Evolutionary conservation across 2,888 invertebrate genomes (phyloP), one percentile per base, ranked within the genome.

Genomic region (Philaethria dido): DNA sequence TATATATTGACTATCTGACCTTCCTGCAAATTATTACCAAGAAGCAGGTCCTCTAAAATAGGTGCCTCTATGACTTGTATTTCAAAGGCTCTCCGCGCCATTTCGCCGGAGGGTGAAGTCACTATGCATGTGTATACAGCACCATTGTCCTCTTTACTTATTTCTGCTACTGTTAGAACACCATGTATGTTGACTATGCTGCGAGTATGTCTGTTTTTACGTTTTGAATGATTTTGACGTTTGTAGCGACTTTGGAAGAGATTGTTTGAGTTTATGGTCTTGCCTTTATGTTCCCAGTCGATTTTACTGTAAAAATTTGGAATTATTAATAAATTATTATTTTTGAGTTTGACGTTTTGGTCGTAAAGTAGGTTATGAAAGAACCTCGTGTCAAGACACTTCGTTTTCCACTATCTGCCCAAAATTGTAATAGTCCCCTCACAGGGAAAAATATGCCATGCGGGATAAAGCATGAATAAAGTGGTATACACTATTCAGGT

Each of bases 1-100:
- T 97, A 96, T 57, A 97, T 96, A 84, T 97, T 96, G 33, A 96
- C 96, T 74, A 97, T 93, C 81, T 97, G 96, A 54, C 97, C 96
- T 89, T 98, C 96, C 84, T 96, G 96, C 0, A 97, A 93, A 80
- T 96, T 96, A 63, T 94, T 94, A 0, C 97, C 97, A 75, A 98
- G 95, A 39, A 94, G 93, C 79, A 98, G 95, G 61, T 97, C 96
- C 82, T 97, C 97, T 77, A 97, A 93, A 59, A 97, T 94, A 0
- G 97, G 97, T 0, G 97, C 97, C 86, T 92, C 93, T 79, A 95
- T 95, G 11, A 96, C 93, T 78, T 95, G 94, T 70, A 96, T 94
- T 79, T 96, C 96, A 63, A 94, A 94, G 2, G 94, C 86, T 69
- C 91, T 76, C 73, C 89, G 82, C 0, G 91, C 91, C 91, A 91